These are phyloP conservation scores for Pammene aurita DNA, from an alignment of 2,888 invertebrate genomes.

Conservation along the genomic window DNA sequence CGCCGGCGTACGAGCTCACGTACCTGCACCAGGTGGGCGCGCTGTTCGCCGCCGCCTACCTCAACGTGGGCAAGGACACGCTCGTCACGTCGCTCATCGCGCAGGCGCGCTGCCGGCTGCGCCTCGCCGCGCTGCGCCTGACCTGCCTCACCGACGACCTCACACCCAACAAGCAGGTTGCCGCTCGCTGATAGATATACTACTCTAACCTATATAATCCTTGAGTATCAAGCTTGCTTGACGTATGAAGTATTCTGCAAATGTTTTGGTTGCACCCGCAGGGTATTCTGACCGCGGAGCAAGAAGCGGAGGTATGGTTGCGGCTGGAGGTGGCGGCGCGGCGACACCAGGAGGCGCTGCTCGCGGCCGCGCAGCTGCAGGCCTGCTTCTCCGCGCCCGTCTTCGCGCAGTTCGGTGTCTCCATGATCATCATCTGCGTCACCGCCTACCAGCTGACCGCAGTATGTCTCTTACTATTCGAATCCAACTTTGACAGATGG, in stretches of 20 bases:
- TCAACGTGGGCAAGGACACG: conserved; percentile 79
- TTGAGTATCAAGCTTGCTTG: too few relatives aligned
- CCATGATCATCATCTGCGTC: conserved; percentile 74
- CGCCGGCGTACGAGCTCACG: conserved; percentile 71
- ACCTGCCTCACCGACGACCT: conserved; percentile 54
- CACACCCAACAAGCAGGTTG: conserved; percentile 36
- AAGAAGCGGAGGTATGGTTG: conserved; percentile 51
- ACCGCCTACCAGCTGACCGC: conserved; percentile 77
- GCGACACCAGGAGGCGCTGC: conserved; percentile 64
- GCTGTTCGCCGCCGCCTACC: conserved; percentile 69
- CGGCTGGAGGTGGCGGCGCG: conserved; percentile 53
- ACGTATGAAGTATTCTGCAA: background rate
- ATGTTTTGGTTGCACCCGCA: conserved; percentile 32
- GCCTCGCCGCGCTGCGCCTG: conserved; percentile 68
- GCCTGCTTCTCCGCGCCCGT: conserved; percentile 62
- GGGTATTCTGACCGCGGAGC: conserved; percentile 52
- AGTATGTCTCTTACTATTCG: conserved; percentile 55
- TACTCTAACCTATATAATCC: too few relatives aligned
- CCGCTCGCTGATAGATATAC: background rate
- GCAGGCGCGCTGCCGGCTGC: conserved; percentile 74
- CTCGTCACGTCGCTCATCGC: conserved; percentile 73
- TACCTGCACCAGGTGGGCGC: conserved; percentile 76
- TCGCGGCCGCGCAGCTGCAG: conserved; percentile 59
- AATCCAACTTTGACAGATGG: too few relatives aligned
- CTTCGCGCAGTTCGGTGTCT: conserved; percentile 71